phyloP scores from a whole-genome alignment of 2,888 invertebrate species.

The Lobophora halterata region DNA sequence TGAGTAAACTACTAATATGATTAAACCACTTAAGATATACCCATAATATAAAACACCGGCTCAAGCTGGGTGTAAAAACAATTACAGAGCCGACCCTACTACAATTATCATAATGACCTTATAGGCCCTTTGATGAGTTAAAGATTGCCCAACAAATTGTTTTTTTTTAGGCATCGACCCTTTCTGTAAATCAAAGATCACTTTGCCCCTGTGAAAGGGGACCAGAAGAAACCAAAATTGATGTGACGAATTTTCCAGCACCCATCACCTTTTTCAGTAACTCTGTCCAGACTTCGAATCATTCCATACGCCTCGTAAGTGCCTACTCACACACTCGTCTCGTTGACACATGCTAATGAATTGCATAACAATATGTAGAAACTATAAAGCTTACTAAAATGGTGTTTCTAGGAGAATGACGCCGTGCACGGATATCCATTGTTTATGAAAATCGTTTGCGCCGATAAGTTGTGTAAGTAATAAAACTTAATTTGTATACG shows the following conservation, averaged over 20 bases:
- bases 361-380: slow-evolving; percentile 16
- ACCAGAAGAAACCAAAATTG: slow-evolving; percentile 6
- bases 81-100: no score
- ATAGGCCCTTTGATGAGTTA: no score
- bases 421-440: slow-evolving; percentile 39
- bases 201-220: slow-evolving; percentile 8
- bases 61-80: no score
- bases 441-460: slow-evolving; percentile 53
- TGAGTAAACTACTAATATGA: no score
- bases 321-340: no score
- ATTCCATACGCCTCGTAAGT: slow-evolving; percentile 57
- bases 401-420: slow-evolving; percentile 40
- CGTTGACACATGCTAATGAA: slow-evolving; percentile 19
- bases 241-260: neutral
- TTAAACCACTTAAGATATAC: no score
- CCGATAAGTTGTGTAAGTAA: slow-evolving; percentile 42
- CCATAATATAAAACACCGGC: no score
- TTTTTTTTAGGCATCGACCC: slow-evolving; percentile 1
- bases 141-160: neutral
- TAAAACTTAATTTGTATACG: slow-evolving; percentile 17
- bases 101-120: no score
- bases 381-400: slow-evolving; percentile 8
- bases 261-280: slow-evolving; percentile 5
- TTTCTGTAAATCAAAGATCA: slow-evolving; percentile 11
- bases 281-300: slow-evolving; percentile 51